Evolutionary conservation across 2,797 vertebrate species (phyloP), one percentile per base, ranked within the genome.

Genomic region (Varecia variegata): DNA sequence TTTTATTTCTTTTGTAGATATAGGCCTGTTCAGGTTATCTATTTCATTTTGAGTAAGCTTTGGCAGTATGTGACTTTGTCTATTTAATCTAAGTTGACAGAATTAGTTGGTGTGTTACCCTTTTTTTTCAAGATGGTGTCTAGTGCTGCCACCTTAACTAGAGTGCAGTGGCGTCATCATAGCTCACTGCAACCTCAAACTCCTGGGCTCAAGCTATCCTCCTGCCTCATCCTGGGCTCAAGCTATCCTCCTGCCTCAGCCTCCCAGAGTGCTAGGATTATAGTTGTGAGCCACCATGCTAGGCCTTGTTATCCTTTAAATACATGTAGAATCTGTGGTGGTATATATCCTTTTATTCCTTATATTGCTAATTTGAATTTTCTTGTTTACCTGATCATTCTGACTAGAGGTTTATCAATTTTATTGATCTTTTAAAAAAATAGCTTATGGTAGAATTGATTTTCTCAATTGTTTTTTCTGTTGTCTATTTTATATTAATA

Each of bases 1-100:
- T 62, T 90, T 94, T 80, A 84, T 54, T n/a, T 88, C 27, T 88
- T 90, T 56, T 50, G n/a, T 87, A 85, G 77, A 38, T 32, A 68
- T 6, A 30, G 80, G 38, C 14, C 35, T 87, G n/a, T 65, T 92
- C 25, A 93, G 58, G 45, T 50, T 80, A 43, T 86, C 68, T 17
- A 14, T 70, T 80, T 92, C 8, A 56, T 93, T 32, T 76, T 50
- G 47, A 70, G 62, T 60, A 68, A 93, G 15, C 43, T 52, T 87
- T 73, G 56, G 13, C 86, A 74, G 40, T 70, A 58, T 85, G 58
- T 80, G 32, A 68, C 58, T 91, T 83, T 79, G 14, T 45, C n/a
- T 27, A 30, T 90, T 93, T 88, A 50, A 68, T 45, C 52, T 86
- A 86, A 86, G 7, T 50, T 87, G 40, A 43, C 32, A 58, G 77